Base-by-base conservation (phyloP, 2,797 vertebrate genomes). In the Poecilia picta region DNA sequence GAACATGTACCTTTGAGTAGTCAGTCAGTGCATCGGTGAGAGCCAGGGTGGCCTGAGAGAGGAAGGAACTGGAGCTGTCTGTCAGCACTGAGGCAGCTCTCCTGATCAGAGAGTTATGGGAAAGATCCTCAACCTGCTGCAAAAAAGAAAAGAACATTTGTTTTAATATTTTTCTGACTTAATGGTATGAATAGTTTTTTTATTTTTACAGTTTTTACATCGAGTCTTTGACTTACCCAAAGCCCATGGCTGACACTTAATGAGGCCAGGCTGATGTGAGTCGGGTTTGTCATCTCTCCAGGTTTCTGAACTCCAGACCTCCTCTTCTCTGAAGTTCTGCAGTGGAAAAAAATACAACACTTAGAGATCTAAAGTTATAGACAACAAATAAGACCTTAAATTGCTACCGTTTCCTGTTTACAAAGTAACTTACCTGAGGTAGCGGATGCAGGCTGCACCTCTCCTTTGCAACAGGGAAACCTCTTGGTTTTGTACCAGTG, bases 21-120 rank as follows among this genome's bases (percentile, higher is more conserved):
- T 97, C 96, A 20, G 96, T 96, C 71, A 98, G 66, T 1, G 97
- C 96, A 77, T 99, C 96, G 16, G 97, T 95, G 74, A 98, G 74
- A 0, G 97, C 98, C 1, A 97, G 93, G 0, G 97, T 98, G 53
- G 96, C 96, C 89, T 99, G 98, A 25, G 97, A 98, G 77, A 99
- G 97, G 88, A 98, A 97, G 0, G 97, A 97, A 33, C 96, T 95
- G 2, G 97, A 97, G 62, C 98, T 97, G 81, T 99, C 97, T 16
- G 97, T 97, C 18, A 99, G 96, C 94, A 99, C 57, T 41, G 97
- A 97, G 46, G 97, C 96, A 0, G 98, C 97, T 85, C 97, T 96
- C 70, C 93, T 96, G 92, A 98, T 97, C 84, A 99, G 88, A 1
- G 97, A 96, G 5, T 97, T 96, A 0, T 97, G 97, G 53, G 97